These are phyloP conservation scores for Coronaproctus castanopsis DNA, from an alignment of 2,888 invertebrate genomes.

Conservation along the genomic window DNA sequence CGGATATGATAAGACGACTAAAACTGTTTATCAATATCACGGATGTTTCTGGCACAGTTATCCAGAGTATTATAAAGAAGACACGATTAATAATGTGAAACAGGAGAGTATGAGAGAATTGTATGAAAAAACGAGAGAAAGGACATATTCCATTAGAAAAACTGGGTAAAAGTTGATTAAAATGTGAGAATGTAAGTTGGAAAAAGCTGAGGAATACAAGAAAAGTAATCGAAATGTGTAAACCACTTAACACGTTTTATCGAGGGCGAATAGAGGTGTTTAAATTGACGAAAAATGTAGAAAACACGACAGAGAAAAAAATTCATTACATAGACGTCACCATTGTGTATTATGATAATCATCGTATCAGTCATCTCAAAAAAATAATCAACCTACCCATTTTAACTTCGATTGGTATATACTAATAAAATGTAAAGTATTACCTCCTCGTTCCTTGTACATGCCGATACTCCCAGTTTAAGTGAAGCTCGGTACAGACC, in stretches of 20 bases:
- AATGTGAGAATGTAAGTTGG: slow-evolving; percentile 17
- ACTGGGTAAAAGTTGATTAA: slow-evolving; percentile 13
- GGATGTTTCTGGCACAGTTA: slow-evolving; percentile 11
- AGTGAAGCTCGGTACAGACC: slow-evolving; percentile 1
- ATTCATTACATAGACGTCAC: slow-evolving; percentile 19
- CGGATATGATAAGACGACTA: slow-evolving; percentile 5
- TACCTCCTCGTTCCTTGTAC: slow-evolving; percentile 17
- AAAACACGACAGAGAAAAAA: slow-evolving; percentile 13
- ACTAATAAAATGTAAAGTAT: slow-evolving; percentile 18
- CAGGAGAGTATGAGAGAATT: slow-evolving; percentile 9
- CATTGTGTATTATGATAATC: slow-evolving; percentile 18
- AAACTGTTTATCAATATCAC: slow-evolving; percentile 10
- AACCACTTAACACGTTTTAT: slow-evolving; percentile 18
- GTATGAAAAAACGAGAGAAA: slow-evolving; percentile 14
- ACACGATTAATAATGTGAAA: slow-evolving; percentile 10
- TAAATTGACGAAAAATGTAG: slow-evolving; percentile 16
- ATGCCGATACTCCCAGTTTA: slow-evolving; percentile 13
- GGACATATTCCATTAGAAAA: slow-evolving; percentile 9
- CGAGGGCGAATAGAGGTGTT: slow-evolving; percentile 18
- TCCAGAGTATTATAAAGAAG: slow-evolving; percentile 6
- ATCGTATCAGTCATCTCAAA: slow-evolving; percentile 18
- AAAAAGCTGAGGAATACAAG: slow-evolving; percentile 5
- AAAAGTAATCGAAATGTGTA: slow-evolving; percentile 11
- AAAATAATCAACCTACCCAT: slow-evolving; percentile 16
- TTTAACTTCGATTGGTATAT: slow-evolving; percentile 19